These are phyloP conservation scores for Agapostemon virescens DNA, from an alignment of 2,888 invertebrate genomes.

Conservation along the genomic window DNA sequence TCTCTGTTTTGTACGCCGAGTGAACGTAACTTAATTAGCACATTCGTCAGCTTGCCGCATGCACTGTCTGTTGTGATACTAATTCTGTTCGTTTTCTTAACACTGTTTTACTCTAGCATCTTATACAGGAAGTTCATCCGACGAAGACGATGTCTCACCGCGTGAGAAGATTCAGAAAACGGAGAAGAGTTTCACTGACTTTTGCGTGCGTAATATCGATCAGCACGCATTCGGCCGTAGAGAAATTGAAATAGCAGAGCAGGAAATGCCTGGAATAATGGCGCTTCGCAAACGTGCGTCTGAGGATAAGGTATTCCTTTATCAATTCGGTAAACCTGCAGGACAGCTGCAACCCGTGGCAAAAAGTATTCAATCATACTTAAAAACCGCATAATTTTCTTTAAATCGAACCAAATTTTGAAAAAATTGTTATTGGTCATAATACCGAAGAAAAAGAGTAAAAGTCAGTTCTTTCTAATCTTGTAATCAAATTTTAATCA, in stretches of 20 bases:
- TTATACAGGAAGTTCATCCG: slow-evolving; percentile 93
- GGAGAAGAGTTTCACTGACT: slow-evolving; percentile 91
- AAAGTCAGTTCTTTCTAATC: too few relatives aligned
- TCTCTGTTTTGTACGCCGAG: neutral
- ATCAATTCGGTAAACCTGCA: neutral
- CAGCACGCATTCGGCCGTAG: slow-evolving; percentile 96
- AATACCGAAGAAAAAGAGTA: too few relatives aligned
- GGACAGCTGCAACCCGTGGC: too few relatives aligned
- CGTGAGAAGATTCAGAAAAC: slow-evolving; percentile 95
- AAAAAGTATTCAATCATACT: too few relatives aligned
- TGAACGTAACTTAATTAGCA: slow-evolving; percentile 12
- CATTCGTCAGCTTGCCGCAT: slow-evolving; percentile 8
- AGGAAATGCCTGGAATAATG: slow-evolving; percentile 99
- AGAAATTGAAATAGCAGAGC: slow-evolving; percentile 99
- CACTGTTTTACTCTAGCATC: slow-evolving; percentile 75
- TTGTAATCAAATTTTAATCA: too few relatives aligned
- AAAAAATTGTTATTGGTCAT: too few relatives aligned
- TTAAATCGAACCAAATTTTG: too few relatives aligned
- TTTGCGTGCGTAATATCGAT: slow-evolving; percentile 96
- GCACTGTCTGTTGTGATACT: slow-evolving; percentile 66
- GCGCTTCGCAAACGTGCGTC: slow-evolving; percentile 94
- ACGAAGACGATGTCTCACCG: slow-evolving; percentile 96
- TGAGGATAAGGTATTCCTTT: slow-evolving; percentile 87
- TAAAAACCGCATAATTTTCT: too few relatives aligned
- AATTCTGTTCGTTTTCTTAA: slow-evolving; percentile 69